phyloP scores from a whole-genome alignment of 1,140 invertebrate species.

The Aricia agestis region DNA sequence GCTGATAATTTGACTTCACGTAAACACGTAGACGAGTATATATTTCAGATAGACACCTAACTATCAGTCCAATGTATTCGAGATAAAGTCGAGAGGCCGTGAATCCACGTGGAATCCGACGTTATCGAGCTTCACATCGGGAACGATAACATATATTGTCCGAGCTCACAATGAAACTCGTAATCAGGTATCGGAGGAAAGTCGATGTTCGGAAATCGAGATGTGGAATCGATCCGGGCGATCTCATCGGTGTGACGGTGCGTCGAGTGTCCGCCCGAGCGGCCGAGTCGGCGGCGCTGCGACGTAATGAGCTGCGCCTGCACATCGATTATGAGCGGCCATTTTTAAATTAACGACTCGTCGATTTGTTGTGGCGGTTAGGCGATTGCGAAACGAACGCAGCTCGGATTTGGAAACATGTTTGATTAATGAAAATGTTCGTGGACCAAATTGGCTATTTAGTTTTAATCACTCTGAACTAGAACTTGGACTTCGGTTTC shows the following conservation, averaged over 20 bases:
- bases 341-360: conserved; percentile 63
- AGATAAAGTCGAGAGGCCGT: conserved; percentile 5
- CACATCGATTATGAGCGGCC: conserved; percentile 52
- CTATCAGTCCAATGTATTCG: not conserved
- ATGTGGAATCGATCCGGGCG: conserved; percentile 38
- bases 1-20: not conserved
- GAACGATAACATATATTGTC: conserved; percentile 20
- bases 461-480: conserved; percentile 2
- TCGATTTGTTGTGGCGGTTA: conserved; percentile 41
- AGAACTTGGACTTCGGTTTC: not conserved
- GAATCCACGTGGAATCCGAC: not conserved
- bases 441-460: conserved; percentile 3
- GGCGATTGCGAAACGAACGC: conserved; percentile 29
- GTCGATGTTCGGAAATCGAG: conserved; percentile 48
- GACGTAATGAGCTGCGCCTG: conserved; percentile 64
- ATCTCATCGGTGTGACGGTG: conserved; percentile 44
- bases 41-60: not conserved
- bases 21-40: not conserved
- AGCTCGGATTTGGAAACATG: conserved; percentile 24
- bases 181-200: conserved; percentile 37
- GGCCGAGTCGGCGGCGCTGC: conserved; percentile 64
- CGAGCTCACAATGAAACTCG: conserved; percentile 25
- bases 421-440: conserved; percentile 21
- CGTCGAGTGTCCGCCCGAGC: conserved; percentile 40
- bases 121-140: conserved; percentile 7